Percentiles rank a stretch among this genome's conserved stretches.
Evolutionary conservation across 2,888 invertebrate species (phyloP).

Genomic region (Nysson spinosus): DNA sequence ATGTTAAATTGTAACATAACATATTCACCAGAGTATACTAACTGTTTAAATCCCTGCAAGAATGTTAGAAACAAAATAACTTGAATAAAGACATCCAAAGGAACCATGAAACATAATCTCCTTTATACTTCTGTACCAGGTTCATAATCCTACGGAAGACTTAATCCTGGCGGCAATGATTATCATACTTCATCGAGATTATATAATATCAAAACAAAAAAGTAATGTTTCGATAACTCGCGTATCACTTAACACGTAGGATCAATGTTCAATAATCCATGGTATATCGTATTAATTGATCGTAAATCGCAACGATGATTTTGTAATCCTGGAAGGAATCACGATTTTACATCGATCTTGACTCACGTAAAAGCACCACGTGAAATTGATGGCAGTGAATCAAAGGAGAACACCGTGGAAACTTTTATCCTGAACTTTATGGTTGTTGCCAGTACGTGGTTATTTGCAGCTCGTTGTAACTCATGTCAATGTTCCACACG

Average conservation of each 20-base stretch:
- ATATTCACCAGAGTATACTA: too few relatives aligned
- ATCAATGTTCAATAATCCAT: background rate
- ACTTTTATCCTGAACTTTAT: conserved; percentile 12
- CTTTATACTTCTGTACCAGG: background rate
- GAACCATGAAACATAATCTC: background rate
- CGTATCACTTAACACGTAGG: background rate
- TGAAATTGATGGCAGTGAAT: background rate
- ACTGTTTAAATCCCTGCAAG: too few relatives aligned
- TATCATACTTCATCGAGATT: background rate
- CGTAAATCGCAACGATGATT: conserved; percentile 22
- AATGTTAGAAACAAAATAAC: too few relatives aligned
- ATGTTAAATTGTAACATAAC: too few relatives aligned
- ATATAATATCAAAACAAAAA: too few relatives aligned
- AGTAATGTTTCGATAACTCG: background rate
- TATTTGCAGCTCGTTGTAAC: conserved; percentile 23
- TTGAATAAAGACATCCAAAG: too few relatives aligned
- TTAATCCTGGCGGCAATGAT: background rate
- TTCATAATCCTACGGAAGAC: background rate
- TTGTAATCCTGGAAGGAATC: conserved; percentile 12
- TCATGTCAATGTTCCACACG: conserved; percentile 24
- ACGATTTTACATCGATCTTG: conserved; percentile 4
- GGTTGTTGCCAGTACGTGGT: conserved; percentile 12
- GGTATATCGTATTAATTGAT: conserved; percentile 14
- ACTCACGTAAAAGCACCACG: background rate
- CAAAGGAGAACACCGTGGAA: conserved; percentile 1